Evolutionary conservation across 2,113 vertebrate species (phyloP), one percentile per base, ranked within the genome.

Genomic region (Notothenia coriiceps): DNA sequence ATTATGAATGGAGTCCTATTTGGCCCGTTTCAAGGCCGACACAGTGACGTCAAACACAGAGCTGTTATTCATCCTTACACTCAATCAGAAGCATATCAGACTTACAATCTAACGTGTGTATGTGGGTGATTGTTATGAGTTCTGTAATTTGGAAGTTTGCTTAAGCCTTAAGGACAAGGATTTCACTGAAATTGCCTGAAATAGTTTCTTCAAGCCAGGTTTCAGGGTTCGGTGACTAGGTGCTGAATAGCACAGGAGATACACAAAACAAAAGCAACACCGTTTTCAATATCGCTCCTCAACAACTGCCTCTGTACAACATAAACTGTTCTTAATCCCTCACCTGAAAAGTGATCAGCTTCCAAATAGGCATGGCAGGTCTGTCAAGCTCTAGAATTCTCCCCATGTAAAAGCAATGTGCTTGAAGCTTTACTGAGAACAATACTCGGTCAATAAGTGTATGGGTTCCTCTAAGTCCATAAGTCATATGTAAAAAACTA

Each of bases 1-100:
- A 81, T 82, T 49, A 60, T 82, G 79, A 91, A 91, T 76, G 77
- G 77, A 65, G 55, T 74, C 74, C 60, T 67, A 71, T 87, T 81
- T 79, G 83, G 63, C 68, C 74, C 59, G 12, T 67, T 63, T 72
- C 68, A 76, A 54, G 61, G 49, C 64, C 0, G 47, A 70, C 62
- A 22, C 9, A 17, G 73, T 88, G 84, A 90, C 70, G 67, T 85
- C 71, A 86, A 69, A 77, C 25, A 49, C 40, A 63, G 65, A 57
- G 59, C 61, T 76, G 25, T 80, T 84, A 74, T 82, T 90, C 80
- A 74, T 86, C 52, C 70, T 78, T 83, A 65, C 60, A 61, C 66
- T 77, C 76, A 51, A 59, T 77, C 74, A 64, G n/a, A 6, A 3
- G 12, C 20, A 43, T 49, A 68, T 63, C 74, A 55, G 20, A 55